Base-by-base conservation (phyloP, 2,113 vertebrate genomes). In the Clarias magur region DNA sequence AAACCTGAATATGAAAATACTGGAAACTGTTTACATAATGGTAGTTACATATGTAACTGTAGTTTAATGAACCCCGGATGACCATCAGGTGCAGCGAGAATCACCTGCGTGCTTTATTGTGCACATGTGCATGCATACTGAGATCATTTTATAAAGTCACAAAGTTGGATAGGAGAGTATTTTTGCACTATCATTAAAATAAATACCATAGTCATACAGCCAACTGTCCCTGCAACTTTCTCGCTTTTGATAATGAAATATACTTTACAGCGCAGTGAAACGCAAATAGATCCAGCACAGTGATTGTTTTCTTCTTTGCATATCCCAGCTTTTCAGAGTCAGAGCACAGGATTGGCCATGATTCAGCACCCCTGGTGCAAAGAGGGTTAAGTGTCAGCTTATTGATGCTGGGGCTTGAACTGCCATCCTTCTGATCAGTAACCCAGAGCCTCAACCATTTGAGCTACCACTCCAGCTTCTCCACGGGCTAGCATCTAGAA, bases 1-100 rank as follows among this genome's bases (percentile, higher is more conserved):
- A 59, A 59, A 59, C 54, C n/a, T 13, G 34, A 80, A 80, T 60
- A 80, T 56, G 30, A 79, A 80, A 80, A 60, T 80, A 80, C 79
- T 80, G 56, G 30, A 60, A 80, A 60, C 30, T 59, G 10, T 34
- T 60, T 60, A 34, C 30, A 13, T 60, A 80, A 80, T 79, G n/a
- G 56, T 80, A 80, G 27, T 19, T 79, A 57, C 53, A 59, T 56
- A 56, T 9, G 48, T 78, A 56, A n/a, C 13, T 78, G 25, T 56
- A 16, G n/a, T 57, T 59, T 78, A 56, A 56, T 54, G 56, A 34
- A 23, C 27, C 8, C 27, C 2, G 11, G 8, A 21, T 80, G 59
- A 80, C n/a, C 3, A 19, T 60, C 56, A 21, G 27, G 78, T 80
- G 78, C 78, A 34, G 56, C 3, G 9, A 80, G 56, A 38, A 80